Percentiles rank a stretch among this genome's conserved stretches.
These are phyloP conservation scores for Chymomyza amoena DNA, from an alignment of 2,888 invertebrate species.

Conservation along the genomic window DNA sequence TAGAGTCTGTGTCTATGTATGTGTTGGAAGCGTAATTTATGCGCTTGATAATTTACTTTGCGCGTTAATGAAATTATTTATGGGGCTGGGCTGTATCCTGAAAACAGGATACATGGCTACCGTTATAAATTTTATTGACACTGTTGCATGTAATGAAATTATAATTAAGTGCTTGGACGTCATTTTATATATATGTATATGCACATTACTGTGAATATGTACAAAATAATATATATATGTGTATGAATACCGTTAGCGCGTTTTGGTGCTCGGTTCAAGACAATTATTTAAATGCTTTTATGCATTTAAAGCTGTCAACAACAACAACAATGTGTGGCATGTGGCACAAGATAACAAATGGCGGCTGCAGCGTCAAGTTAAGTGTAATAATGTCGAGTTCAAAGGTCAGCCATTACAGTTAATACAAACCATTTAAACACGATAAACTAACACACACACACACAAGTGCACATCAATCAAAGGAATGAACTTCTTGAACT, in stretches of 20 bases:
- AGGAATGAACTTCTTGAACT: no score
- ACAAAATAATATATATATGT: no score
- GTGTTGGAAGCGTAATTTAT: constrained; percentile 2
- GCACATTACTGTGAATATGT: not conserved
- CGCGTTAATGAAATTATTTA: constrained; percentile 50
- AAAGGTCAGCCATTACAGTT: not conserved
- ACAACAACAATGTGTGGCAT: not conserved
- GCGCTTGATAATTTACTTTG: constrained; percentile 27
- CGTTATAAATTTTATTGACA: constrained; percentile 40
- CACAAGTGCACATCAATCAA: not conserved
- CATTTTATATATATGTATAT: constrained; percentile 34
- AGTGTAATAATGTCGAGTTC: not conserved
- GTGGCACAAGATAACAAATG: not conserved
- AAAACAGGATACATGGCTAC: constrained; percentile 11
- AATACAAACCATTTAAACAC: not conserved
- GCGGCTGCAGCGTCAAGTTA: not conserved
- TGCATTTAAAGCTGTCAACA: constrained; percentile 9
- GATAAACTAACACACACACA: not conserved
- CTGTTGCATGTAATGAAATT: constrained; percentile 29
- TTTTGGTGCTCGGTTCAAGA: constrained; percentile 13
- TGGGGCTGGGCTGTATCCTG: constrained; percentile 21
- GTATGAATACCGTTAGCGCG: not conserved
- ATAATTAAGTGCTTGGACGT: constrained; percentile 23
- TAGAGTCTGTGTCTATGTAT: not conserved
- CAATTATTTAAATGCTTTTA: constrained; percentile 13